phyloP scores from a whole-genome alignment of 2,797 vertebrate species.

The Sebastes wilsoni region DNA sequence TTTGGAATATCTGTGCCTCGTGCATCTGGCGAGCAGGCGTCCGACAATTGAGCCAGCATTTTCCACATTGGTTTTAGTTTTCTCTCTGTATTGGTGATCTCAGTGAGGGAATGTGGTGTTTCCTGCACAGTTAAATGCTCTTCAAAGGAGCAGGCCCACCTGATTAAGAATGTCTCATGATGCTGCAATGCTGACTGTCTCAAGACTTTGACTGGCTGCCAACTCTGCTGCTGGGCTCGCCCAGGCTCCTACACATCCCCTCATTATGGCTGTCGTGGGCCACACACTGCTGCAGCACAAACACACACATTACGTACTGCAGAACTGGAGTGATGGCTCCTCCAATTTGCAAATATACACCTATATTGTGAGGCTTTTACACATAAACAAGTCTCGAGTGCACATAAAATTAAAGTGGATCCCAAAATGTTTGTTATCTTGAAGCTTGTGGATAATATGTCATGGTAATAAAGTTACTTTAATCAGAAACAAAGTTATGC shows the following conservation, averaged over 20 bases:
- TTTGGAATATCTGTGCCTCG: conserved; percentile 34
- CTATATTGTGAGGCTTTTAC: neutral
- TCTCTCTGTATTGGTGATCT: conserved; percentile 4
- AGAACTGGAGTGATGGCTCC: neutral
- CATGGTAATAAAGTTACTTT: neutral
- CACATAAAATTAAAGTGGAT: neutral
- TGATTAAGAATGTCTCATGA: conserved; percentile 70
- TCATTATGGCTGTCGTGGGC: conserved; percentile 52
- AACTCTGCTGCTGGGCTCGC: conserved; percentile 51
- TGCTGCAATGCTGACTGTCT: conserved; percentile 55
- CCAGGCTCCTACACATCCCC: conserved; percentile 50
- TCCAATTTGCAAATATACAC: conserved; percentile 4
- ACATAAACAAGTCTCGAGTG: neutral
- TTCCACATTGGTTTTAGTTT: conserved; percentile 30
- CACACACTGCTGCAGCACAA: conserved; percentile 34
- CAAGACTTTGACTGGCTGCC: conserved; percentile 58
- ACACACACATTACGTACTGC: neutral
- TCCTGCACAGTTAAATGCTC: conserved; percentile 14
- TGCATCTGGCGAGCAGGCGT: conserved; percentile 58
- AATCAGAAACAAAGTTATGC: neutral
- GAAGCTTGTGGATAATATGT: neutral
- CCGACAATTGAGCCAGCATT: conserved; percentile 10
- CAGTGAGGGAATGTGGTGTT: conserved; percentile 25
- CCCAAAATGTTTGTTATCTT: neutral
- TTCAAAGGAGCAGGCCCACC: conserved; percentile 58